Percentiles rank a stretch among this genome's conserved stretches.
Evolutionary conservation across 2,888 invertebrate species (phyloP).

Genomic region (Heliconius charithonia): DNA sequence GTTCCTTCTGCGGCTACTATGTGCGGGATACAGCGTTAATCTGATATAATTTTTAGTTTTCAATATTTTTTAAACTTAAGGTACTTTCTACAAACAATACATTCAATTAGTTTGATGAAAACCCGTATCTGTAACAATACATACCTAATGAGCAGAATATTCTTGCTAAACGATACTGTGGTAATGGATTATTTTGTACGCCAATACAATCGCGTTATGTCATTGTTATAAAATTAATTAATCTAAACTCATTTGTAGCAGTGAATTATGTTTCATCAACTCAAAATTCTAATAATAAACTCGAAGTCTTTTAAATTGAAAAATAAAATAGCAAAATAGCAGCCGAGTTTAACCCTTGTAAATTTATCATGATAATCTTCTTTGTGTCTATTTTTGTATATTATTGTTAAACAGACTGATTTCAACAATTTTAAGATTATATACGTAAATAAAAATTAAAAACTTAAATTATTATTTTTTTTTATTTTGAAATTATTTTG

Average conservation of each 20-base stretch:
- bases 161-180: neutral
- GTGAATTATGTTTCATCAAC: too few relatives aligned
- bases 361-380: neutral
- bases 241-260: too few relatives aligned
- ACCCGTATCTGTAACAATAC: neutral
- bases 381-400: neutral
- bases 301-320: neutral
- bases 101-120: neutral
- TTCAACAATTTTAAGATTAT: too few relatives aligned
- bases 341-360: too few relatives aligned
- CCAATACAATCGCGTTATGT: neutral
- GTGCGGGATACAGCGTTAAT: too few relatives aligned
- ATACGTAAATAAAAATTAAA: too few relatives aligned
- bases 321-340: neutral
- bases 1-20: too few relatives aligned
- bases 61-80: neutral
- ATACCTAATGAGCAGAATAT: neutral
- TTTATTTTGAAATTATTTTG: neutral
- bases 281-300: neutral
- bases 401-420: too few relatives aligned
- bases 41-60: too few relatives aligned
- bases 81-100: neutral
- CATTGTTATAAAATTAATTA: neutral
- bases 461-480: too few relatives aligned
- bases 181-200: neutral